Base-by-base conservation (phyloP, 2,113 vertebrate species). In the Oreochromis niloticus region DNA sequence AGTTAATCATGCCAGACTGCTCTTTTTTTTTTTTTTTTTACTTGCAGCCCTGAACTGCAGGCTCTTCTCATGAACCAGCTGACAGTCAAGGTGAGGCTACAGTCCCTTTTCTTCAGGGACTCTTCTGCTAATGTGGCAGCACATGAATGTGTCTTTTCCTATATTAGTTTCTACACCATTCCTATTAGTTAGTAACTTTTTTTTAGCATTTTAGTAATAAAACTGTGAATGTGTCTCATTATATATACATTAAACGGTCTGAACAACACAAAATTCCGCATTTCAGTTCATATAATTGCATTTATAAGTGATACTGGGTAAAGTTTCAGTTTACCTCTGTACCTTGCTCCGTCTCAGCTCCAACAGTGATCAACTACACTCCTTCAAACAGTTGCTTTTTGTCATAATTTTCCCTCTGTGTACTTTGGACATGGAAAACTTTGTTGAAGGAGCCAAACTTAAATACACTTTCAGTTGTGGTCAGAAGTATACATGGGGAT, bases 1-100 rank as follows among this genome's bases (percentile, higher is more conserved):
- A 43, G 34, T 0, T 52, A 17, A 32, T 13, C n/a, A 4, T 82
- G 14, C 7, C 22, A 24, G 4, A 36, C 84, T 54, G 5, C n/a
- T 88, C 16, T 79, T 11, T 79, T 86, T 80, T 90, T 81, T 90
- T 22, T 12, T 56, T 6, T 32, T 63, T 66, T 63, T 7, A 1
- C 73, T 78, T 78, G 46, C 78, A 99, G 99, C 89, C 96, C 97
- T 94, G 99, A 99, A 93, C 97, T 99, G 46, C 98, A 99, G 90
- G 98, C 98, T 1, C 96, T 99, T 41, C 96, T 99, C 52, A 99
- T 99, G 98, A 99, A 98, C 93, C 98, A 99, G 89, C 95, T 99
- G 82, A 99, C 98, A 3, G 98, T 99, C 34, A 99, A 99, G 97
- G 99, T 99, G 85, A 86, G 92, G 68, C 39, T 4, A 34, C 32